phyloP scores from a whole-genome alignment of 2,888 invertebrate species.

The Oxystoma pomonae region DNA sequence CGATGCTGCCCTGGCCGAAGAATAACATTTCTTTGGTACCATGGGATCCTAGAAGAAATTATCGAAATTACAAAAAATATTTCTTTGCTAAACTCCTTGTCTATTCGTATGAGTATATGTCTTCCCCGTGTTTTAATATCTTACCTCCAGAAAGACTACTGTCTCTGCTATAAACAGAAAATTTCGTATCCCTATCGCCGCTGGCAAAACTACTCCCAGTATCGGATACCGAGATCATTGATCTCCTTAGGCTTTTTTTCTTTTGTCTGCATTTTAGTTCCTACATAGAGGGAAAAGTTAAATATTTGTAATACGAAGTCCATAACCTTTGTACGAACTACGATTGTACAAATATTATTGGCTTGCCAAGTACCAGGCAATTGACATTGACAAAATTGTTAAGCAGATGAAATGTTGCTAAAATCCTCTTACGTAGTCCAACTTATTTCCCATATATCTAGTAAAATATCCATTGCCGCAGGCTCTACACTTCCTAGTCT shows the following conservation, averaged over 20 bases:
- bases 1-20: background rate
- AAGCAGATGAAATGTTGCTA: no score
- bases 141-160: constrained; percentile 4
- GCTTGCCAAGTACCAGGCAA: no score
- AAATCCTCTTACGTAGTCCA: constrained; percentile 38
- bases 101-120: no score
- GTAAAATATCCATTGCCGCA: constrained; percentile 58
- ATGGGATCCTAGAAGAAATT: background rate
- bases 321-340: no score
- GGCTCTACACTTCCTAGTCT: constrained; percentile 52
- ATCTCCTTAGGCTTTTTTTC: constrained; percentile 4
- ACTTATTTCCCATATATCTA: constrained; percentile 46
- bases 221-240: background rate
- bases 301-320: no score
- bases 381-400: no score
- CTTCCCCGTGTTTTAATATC: no score
- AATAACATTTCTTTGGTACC: background rate
- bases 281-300: no score
- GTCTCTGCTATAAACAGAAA: constrained; percentile 16
- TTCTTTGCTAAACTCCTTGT: no score
- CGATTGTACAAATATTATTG: no score
- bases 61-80: background rate
- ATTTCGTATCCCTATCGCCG: constrained; percentile 15
- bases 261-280: constrained; percentile 10
- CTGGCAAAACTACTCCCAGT: background rate